Evolutionary conservation across 2,888 invertebrate genomes (phyloP).

Genomic region (Sicus ferrugineus): DNA sequence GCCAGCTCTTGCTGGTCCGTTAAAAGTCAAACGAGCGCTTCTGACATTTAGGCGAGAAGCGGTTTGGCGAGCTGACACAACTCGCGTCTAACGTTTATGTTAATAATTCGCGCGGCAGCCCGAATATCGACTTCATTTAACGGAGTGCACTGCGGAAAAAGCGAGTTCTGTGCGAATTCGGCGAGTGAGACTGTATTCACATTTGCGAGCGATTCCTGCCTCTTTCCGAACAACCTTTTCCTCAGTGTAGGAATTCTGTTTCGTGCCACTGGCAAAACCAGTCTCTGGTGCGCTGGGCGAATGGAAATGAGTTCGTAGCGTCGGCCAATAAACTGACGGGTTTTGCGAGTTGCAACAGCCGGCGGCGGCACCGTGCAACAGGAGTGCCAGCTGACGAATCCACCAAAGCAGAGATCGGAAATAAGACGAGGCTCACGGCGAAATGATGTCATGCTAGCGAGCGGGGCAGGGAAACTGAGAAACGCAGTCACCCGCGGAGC

Average conservation of each 20-base stretch:
- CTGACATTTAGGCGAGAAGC: slow-evolving; percentile 29
- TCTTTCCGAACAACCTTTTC: too few relatives aligned
- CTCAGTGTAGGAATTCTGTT: slow-evolving; percentile 22
- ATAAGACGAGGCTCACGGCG: neutral
- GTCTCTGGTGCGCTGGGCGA: slow-evolving; percentile 18
- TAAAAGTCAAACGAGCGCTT: slow-evolving; percentile 10
- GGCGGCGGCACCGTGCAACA: neutral
- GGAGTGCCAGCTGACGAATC: neutral
- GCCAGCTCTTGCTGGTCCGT: neutral
- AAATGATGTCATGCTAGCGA: slow-evolving; percentile 1
- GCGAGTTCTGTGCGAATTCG: too few relatives aligned
- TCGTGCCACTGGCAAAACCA: slow-evolving; percentile 16
- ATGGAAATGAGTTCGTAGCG: neutral
- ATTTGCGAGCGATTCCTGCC: too few relatives aligned
- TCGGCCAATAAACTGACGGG: slow-evolving; percentile 13
- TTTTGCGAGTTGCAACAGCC: slow-evolving; percentile 7
- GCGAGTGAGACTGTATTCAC: too few relatives aligned
- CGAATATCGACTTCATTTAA: slow-evolving; percentile 1
- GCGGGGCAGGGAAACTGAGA: neutral
- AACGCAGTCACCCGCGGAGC: too few relatives aligned
- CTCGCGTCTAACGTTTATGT: neutral
- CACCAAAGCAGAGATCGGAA: slow-evolving; percentile 1
- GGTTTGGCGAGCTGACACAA: slow-evolving; percentile 12
- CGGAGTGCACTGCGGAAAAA: too few relatives aligned
- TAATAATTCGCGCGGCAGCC: neutral